Base-by-base conservation (phyloP, 2,888 invertebrate species). In the Dryadula phaetusa region DNA sequence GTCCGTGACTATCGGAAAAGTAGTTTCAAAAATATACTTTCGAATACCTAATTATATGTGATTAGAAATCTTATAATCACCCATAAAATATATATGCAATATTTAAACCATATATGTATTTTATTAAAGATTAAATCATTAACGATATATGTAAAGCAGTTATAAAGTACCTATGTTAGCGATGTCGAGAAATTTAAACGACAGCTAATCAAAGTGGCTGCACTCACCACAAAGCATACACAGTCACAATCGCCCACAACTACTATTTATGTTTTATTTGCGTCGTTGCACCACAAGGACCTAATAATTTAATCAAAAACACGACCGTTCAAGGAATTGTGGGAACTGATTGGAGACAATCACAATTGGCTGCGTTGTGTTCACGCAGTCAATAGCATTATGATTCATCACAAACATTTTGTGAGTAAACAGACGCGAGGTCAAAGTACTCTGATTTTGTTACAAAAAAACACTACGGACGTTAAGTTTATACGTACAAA, bases 221-320 rank as follows among this genome's bases (percentile, higher is more conserved):
- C 64, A 52, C 37, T 42, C 42, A 32, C 67, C 42, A 52, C 54
- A 54, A 65, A 67, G 62, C 40, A 28, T 14, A 62, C 49, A 61
- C 34, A 64, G 53, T 20, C 20, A 32, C 62, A 64, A 54, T 63
- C 63, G 65, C 54, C 62, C 25, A 58, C 64, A 65, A 54, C 34
- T 47, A 56, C 72, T 74, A 75, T 79, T 79, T 77, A 76, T 75
- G 73, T 77, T 76, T 76, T 76, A 77, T 77, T 77, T 77, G 70
- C 72, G 68, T 69, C 66, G 70, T 66, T 70, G 71, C 62, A 64
- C 61, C 69, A 61, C 53, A 65, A 64, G 66, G 67, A 62, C 76
- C 77, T 79, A 84, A 85, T 86, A 85, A 84, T 85, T 86, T 82
- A 83, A 86, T 86, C 82, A 82, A 80, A 82, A 77, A 70, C 75